Evolutionary conservation across 2,888 invertebrate genomes (phyloP).

Genomic region (Drosophila prolongata): DNA sequence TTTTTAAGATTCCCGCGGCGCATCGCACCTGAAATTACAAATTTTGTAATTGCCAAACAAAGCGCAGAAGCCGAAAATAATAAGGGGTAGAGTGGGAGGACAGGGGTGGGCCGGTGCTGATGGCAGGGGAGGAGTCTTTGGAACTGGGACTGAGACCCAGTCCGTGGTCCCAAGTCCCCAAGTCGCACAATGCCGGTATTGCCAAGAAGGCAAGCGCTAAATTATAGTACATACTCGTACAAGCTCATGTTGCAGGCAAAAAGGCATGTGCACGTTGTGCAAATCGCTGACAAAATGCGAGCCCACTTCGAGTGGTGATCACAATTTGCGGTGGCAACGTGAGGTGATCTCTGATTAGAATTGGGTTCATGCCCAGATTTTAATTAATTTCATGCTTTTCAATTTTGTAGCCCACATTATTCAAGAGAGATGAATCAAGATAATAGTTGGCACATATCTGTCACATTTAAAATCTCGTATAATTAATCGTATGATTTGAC

Average conservation of each 20-base stretch:
- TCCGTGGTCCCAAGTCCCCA: not conserved
- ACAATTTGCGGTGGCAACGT: slow-evolving; percentile 29
- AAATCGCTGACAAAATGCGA: slow-evolving; percentile 74
- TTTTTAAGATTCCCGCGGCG: slow-evolving; percentile 71
- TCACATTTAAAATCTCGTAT: too few species aligned
- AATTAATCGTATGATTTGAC: too few species aligned
- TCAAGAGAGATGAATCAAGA: not conserved
- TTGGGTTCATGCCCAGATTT: not conserved
- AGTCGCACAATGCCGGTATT: slow-evolving; percentile 59
- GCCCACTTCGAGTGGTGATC: slow-evolving; percentile 34
- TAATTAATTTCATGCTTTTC: not conserved
- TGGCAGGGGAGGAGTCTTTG: slow-evolving; percentile 19
- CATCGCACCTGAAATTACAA: slow-evolving; percentile 73
- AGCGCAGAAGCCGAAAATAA: slow-evolving; percentile 52
- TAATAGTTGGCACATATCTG: not conserved
- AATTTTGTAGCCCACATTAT: not conserved
- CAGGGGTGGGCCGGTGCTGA: slow-evolving; percentile 6
- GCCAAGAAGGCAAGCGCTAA: slow-evolving; percentile 55
- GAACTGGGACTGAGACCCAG: slow-evolving; percentile 16
- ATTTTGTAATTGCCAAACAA: slow-evolving; percentile 79
- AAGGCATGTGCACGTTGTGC: slow-evolving; percentile 70
- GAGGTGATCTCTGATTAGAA: slow-evolving; percentile 17
- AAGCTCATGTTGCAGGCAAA: slow-evolving; percentile 46
- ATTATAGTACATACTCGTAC: slow-evolving; percentile 59
- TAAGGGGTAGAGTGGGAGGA: slow-evolving; percentile 6